Conservation (phyloP, 2,888 invertebrate genomes). For the Tuta absoluta region DNA sequence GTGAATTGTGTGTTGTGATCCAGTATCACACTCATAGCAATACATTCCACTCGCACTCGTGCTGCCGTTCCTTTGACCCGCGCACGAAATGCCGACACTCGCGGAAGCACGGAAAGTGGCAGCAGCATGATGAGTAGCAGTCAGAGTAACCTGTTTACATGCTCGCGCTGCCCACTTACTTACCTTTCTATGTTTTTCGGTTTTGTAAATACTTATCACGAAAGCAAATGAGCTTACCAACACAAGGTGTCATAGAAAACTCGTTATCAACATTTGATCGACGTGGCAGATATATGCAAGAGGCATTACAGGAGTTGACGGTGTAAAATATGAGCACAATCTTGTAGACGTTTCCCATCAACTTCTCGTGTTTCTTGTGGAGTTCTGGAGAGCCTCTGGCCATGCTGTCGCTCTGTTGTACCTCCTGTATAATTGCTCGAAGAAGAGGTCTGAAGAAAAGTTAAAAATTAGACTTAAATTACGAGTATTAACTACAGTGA, state of each 20-base stretch:
- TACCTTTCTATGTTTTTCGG: too few relatives aligned
- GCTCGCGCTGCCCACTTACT: too few relatives aligned
- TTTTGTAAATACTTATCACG: too few relatives aligned
- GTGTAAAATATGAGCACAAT: conserved; percentile 56
- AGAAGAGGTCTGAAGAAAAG: conserved; percentile 45
- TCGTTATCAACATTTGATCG: conserved; percentile 48
- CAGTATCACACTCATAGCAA: too few relatives aligned
- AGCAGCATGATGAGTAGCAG: too few relatives aligned
- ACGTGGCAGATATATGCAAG: conserved; percentile 55
- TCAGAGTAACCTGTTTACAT: too few relatives aligned
- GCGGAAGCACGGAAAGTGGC: too few relatives aligned
- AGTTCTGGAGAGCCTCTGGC: conserved; percentile 40
- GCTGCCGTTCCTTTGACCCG: too few relatives aligned
- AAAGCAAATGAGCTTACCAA: conserved; percentile 54
- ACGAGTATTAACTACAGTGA: background rate
- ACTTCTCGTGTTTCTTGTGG: conserved; percentile 44
- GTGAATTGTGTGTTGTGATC: too few relatives aligned
- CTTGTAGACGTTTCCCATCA: conserved; percentile 51
- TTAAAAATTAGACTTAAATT: background rate
- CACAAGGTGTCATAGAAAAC: conserved; percentile 61
- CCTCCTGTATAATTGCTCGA: conserved; percentile 43
- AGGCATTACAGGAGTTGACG: conserved; percentile 45
- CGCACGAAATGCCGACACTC: too few relatives aligned
- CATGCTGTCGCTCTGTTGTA: conserved; percentile 47
- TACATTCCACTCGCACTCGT: too few relatives aligned